phyloP scores from a whole-genome alignment of 30 jellyfish, hydroid and myxozoan genomes.

The Aurelia sp. region DNA sequence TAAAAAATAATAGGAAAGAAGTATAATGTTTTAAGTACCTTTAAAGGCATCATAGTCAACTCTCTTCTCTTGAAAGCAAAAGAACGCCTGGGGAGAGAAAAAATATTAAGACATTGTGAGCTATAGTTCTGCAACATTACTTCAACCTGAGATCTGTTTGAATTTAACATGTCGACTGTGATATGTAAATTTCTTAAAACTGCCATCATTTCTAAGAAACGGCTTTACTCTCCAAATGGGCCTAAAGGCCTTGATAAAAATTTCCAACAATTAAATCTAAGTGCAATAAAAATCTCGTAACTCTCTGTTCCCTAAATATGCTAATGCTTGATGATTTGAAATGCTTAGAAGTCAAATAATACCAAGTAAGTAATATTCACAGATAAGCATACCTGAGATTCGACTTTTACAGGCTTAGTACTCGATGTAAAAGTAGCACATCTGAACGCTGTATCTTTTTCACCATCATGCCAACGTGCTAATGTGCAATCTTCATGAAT shows the following conservation, averaged over 20 bases:
- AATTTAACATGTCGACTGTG: too few relatives aligned
- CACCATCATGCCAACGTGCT: constrained; percentile 94
- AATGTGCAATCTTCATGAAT: constrained; percentile 80
- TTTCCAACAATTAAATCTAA: too few relatives aligned
- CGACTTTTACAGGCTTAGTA: constrained; percentile 81
- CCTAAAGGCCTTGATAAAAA: too few relatives aligned
- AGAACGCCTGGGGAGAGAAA: constrained; percentile 70
- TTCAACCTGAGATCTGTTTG: too few relatives aligned
- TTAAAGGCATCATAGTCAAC: constrained; percentile 88
- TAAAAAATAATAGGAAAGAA: too few relatives aligned
- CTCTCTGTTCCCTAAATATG: too few relatives aligned
- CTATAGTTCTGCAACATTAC: too few relatives aligned
- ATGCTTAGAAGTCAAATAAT: neutral
- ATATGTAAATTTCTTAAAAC: too few relatives aligned
- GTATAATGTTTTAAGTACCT: constrained; percentile 53
- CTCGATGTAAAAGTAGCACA: constrained; percentile 92
- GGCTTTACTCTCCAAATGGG: too few relatives aligned
- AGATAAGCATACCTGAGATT: constrained; percentile 85
- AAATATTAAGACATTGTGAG: neutral
- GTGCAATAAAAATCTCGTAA: too few relatives aligned
- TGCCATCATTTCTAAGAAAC: too few relatives aligned
- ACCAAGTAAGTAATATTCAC: too few relatives aligned
- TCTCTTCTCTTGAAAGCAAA: constrained; percentile 84
- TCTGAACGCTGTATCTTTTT: constrained; percentile 16
- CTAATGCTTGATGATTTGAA: neutral